Conservation (phyloP, 2,113 vertebrate species). For the Calidris pugnax region DNA sequence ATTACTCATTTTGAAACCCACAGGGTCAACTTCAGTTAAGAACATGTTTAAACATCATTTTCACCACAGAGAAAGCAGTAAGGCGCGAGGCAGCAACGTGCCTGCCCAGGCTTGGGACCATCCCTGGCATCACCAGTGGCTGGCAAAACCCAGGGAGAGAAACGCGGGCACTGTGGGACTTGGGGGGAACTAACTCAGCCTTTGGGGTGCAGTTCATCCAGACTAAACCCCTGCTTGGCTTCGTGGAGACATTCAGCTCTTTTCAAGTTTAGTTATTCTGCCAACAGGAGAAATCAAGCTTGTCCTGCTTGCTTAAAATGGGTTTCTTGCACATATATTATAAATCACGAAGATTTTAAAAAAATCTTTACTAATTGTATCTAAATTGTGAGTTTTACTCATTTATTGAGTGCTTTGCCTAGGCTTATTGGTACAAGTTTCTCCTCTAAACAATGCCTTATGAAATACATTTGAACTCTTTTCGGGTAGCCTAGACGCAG, state of each 20-base stretch:
- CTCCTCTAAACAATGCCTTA: conserved; percentile 59
- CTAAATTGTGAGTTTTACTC: conserved; percentile 43
- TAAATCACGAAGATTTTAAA: not conserved
- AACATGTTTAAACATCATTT: not conserved
- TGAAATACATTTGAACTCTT: conserved; percentile 62
- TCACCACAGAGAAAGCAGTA: not conserved
- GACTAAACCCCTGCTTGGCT: not conserved
- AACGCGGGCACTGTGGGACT: accelerated
- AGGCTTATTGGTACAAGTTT: conserved; percentile 45
- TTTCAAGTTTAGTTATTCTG: not conserved
- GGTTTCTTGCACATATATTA: not conserved
- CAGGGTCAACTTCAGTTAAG: not conserved
- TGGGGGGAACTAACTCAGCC: not conserved
- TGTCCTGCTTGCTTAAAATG: not conserved
- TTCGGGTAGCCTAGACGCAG: conserved; percentile 62
- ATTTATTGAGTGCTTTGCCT: conserved; percentile 43
- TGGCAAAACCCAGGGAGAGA: not conserved
- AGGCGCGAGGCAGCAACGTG: not conserved
- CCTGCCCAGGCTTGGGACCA: not conserved
- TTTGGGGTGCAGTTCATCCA: not conserved
- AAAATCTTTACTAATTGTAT: not conserved
- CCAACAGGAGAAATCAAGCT: not conserved
- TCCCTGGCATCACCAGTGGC: not conserved
- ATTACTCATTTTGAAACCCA: not conserved
- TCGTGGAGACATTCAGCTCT: not conserved